phyloP scores from a whole-genome alignment of 2,113 vertebrate species.

The Campylorhamphus procurvoides region DNA sequence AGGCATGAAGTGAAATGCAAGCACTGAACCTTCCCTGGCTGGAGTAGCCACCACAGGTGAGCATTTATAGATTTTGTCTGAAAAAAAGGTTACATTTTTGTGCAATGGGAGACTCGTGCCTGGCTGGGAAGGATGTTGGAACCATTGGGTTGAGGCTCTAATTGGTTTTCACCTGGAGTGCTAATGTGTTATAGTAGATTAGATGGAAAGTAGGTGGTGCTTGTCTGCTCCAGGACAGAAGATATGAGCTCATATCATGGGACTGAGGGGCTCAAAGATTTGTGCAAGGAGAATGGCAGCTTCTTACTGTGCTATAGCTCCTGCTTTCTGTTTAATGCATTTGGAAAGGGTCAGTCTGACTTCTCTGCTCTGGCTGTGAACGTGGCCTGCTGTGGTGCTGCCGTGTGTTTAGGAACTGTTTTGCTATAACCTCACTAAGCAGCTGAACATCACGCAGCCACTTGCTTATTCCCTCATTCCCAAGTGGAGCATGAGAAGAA shows the following conservation, averaged over 20 bases:
- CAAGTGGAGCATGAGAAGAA: not conserved
- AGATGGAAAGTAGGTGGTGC: not conserved
- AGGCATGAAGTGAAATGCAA: not conserved
- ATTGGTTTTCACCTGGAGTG: not conserved
- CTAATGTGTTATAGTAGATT: not conserved
- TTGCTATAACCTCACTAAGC: not conserved
- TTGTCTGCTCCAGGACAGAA: not conserved
- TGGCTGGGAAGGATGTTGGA: not conserved
- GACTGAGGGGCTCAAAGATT: not conserved
- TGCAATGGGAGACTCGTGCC: not conserved
- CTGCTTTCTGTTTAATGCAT: not conserved
- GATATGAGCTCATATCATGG: not conserved
- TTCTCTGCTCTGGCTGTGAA: not conserved
- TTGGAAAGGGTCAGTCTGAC: not conserved
- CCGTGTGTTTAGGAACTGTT: not conserved
- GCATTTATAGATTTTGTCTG: not conserved
- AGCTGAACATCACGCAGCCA: not conserved
- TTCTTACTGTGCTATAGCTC: not conserved
- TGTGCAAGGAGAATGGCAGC: not conserved
- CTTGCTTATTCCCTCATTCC: not conserved
- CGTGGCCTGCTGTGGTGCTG: not conserved
- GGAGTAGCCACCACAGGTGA: not conserved
- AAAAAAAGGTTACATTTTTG: not conserved
- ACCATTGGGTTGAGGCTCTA: not conserved
- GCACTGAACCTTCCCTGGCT: not conserved